Percentiles rank a stretch among this genome's conserved stretches.
Evolutionary conservation across 2,113 vertebrate species (phyloP).

Genomic region (Excalfactoria chinensis): DNA sequence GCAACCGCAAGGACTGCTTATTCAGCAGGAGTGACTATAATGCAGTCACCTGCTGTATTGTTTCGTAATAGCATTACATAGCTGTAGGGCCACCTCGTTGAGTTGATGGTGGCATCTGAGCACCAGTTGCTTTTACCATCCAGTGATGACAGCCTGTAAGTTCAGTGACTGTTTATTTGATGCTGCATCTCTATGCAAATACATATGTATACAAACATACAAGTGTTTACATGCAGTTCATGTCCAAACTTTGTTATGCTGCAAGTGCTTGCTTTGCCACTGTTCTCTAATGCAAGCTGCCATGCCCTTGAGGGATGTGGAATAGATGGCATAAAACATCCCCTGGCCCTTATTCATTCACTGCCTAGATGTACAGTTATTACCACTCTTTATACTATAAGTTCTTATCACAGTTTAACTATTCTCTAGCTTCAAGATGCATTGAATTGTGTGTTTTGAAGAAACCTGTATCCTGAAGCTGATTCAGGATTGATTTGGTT

Average conservation of each 20-base stretch:
- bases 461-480: neutral
- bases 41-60: neutral
- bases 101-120: neutral
- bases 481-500: neutral
- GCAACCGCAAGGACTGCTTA: neutral
- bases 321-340: conserved; percentile 18
- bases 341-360: conserved; percentile 30
- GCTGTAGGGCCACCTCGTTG: neutral
- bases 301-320: conserved; percentile 32
- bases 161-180: neutral
- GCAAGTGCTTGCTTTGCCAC: conserved; percentile 24
- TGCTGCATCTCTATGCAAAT: neutral
- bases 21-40: neutral
- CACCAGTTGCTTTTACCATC: neutral
- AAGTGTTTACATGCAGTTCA: no score
- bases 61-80: neutral
- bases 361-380: conserved; percentile 53
- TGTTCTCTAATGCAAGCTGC: conserved; percentile 50
- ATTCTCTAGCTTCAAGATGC: neutral
- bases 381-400: conserved; percentile 28
- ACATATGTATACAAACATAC: neutral
- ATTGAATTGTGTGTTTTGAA: neutral
- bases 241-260: no score
- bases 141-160: neutral
- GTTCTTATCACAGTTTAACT: conserved; percentile 1